Percentiles rank a stretch among this genome's conserved stretches.
Evolutionary conservation across 2,888 invertebrate species (phyloP).

Genomic region (Acutogordius australiensis): DNA sequence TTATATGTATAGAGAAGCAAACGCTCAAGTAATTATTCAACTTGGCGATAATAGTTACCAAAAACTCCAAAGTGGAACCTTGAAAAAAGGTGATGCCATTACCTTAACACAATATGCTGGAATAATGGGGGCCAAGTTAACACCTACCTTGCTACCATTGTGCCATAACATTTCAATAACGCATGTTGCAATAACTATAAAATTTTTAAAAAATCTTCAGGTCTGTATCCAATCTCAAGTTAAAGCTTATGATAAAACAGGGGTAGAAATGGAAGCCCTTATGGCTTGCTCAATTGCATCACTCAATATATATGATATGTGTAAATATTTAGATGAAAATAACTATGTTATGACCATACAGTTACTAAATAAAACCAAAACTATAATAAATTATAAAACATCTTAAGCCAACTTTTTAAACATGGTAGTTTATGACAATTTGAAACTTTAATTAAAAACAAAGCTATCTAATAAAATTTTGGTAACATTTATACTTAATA

Average conservation of each 20-base stretch:
- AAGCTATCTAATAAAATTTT: no score
- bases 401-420: no score
- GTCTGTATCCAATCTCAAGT: slow-evolving; percentile 32
- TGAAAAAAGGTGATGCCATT: slow-evolving; percentile 37
- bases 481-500: no score
- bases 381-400: no score
- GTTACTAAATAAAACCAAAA: background rate
- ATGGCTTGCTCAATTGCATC: slow-evolving; percentile 59
- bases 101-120: slow-evolving; percentile 66
- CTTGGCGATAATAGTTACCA: background rate
- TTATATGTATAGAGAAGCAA: background rate
- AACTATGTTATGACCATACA: background rate
- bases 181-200: no score
- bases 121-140: slow-evolving; percentile 62
- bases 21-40: background rate
- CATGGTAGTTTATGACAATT: no score
- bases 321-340: background rate
- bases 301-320: slow-evolving; percentile 81
- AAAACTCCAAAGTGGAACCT: background rate
- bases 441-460: no score
- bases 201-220: no score
- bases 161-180: slow-evolving; percentile 53
- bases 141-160: slow-evolving; percentile 59
- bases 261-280: slow-evolving; percentile 93
- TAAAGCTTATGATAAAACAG: slow-evolving; percentile 43